phyloP scores from a whole-genome alignment of 1,140 invertebrate genomes.

The Brachionus rotundiformis region DNA sequence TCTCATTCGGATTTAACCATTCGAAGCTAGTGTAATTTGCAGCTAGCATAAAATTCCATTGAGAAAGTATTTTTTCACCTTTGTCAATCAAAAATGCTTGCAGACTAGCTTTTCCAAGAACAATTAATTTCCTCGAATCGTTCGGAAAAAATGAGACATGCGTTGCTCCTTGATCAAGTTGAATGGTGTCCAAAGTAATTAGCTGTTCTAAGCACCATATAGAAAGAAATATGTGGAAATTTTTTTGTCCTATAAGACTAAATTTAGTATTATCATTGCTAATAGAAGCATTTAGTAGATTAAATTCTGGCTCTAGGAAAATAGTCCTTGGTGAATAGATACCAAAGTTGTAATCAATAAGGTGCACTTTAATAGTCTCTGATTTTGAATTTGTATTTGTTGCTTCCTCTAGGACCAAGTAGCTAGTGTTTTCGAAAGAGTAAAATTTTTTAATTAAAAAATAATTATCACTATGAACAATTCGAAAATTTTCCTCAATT shows the following conservation, averaged over 20 bases:
- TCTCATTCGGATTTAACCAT: background rate
- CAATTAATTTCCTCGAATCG: background rate
- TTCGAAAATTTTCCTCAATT: conserved; percentile 13
- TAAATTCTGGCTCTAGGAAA: background rate
- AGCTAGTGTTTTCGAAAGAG: background rate
- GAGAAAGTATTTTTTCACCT: background rate
- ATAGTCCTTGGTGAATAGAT: background rate
- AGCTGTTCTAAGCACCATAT: background rate
- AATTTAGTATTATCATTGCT: conserved; percentile 7
- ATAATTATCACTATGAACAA: background rate
- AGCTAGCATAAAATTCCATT: background rate
- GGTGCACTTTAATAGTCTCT: background rate
- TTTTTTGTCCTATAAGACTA: background rate
- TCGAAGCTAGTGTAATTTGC: background rate
- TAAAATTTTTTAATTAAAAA: background rate
- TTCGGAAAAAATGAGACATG: conserved; percentile 1
- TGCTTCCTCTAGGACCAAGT: background rate
- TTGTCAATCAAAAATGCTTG: background rate
- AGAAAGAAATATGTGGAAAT: background rate
- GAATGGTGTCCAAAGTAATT: background rate
- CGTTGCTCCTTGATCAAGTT: background rate
- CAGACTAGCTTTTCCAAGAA: background rate
- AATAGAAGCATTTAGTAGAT: background rate
- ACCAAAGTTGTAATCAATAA: conserved; percentile 25
- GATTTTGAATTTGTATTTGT: background rate